A percentile compares a stretch with the other conserved stretches of the same genome.
Evolutionary conservation across 2,888 invertebrate species (phyloP).

Genomic region (Coremacera marginata): DNA sequence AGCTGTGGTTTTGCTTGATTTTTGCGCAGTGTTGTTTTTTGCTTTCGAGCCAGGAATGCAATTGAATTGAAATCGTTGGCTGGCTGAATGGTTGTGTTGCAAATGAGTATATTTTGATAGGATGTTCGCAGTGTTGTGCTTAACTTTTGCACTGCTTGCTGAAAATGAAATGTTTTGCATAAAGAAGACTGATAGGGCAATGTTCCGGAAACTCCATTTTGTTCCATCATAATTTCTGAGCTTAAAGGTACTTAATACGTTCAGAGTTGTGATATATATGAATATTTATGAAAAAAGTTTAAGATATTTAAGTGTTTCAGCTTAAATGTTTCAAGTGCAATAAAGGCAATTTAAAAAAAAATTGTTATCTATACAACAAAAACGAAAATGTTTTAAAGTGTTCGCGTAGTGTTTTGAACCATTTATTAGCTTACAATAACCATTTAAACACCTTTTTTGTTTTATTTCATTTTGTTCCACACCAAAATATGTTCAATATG

Average conservation of each 20-base stretch:
- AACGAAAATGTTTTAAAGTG: no score
- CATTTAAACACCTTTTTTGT: no score
- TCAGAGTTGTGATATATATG: no score
- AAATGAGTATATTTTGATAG: background rate
- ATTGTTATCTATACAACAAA: no score
- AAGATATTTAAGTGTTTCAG: background rate
- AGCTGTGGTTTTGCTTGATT: constrained; percentile 23
- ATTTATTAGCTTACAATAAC: no score
- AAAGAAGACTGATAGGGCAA: background rate
- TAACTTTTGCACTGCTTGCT: background rate
- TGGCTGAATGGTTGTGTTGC: constrained; percentile 4
- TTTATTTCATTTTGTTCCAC: no score
- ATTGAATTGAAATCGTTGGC: constrained; percentile 11
- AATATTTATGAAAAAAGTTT: no score
- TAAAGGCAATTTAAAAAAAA: no score
- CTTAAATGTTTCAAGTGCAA: no score
- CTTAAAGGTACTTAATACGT: no score
- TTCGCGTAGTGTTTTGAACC: no score
- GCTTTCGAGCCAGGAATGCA: background rate
- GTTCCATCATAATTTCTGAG: background rate
- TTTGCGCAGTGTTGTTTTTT: constrained; percentile 22
- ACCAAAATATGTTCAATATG: no score
- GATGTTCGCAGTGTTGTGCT: background rate
- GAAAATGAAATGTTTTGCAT: background rate
- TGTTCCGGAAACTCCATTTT: background rate